These are phyloP conservation scores for Canis aureus DNA, from an alignment of 2,113 vertebrate species.

Conservation along the genomic window DNA sequence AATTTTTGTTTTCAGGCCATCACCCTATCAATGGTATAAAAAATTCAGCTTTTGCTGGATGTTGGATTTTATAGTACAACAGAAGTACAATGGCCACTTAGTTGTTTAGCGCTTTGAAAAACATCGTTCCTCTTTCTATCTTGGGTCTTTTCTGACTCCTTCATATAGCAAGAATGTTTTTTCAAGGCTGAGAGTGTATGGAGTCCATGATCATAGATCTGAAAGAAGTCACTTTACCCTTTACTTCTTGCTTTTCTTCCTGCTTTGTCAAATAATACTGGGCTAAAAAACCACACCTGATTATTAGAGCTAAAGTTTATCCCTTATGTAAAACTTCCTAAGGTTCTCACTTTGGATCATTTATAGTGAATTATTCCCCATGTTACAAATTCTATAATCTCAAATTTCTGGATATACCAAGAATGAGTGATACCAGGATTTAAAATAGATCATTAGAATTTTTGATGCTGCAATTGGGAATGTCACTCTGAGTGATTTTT, in stretches of 20 bases:
- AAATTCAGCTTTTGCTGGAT: rapidly evolving
- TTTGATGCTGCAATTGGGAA: background rate
- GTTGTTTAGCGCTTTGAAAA: background rate
- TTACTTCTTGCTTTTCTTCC: background rate
- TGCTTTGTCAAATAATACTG: background rate
- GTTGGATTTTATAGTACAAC: background rate
- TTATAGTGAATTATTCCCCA: background rate
- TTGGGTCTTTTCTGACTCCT: background rate
- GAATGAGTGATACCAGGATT: background rate
- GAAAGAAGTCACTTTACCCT: background rate
- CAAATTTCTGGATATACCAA: background rate
- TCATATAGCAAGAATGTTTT: background rate
- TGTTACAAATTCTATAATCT: background rate
- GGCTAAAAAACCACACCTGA: background rate
- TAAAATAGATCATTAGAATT: slow-evolving; percentile 14
- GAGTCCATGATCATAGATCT: background rate
- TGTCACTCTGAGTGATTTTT: background rate
- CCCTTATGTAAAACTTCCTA: background rate
- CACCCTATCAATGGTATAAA: background rate
- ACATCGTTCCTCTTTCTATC: background rate
- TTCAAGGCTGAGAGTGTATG: background rate
- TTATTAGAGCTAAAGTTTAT: background rate
- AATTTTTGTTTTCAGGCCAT: background rate
- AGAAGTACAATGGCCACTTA: background rate
- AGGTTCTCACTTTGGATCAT: background rate